Conservation (phyloP, 1,140 invertebrate genomes). For the Phocides pigmalion region DNA sequence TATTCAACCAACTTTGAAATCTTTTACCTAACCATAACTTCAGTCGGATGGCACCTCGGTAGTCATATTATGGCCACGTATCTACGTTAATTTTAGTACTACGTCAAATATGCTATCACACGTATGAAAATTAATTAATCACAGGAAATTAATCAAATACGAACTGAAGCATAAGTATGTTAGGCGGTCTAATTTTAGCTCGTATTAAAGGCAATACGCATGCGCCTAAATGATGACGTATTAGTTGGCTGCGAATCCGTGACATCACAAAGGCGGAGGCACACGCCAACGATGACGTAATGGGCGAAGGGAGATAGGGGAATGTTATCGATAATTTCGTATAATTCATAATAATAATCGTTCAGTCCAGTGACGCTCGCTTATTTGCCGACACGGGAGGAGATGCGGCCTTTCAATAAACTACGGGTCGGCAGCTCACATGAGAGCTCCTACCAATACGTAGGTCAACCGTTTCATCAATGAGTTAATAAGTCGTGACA, state of each 20-base stretch:
- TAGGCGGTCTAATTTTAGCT: slow-evolving; percentile 21
- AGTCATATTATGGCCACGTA: background rate
- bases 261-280: slow-evolving; percentile 54
- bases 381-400: slow-evolving; percentile 56
- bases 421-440: slow-evolving; percentile 72
- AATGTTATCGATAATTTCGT: slow-evolving; percentile 55
- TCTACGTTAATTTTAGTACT: background rate
- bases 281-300: slow-evolving; percentile 63
- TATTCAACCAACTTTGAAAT: background rate
- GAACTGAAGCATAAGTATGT: slow-evolving; percentile 15
- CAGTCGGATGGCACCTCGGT: background rate
- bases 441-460: slow-evolving; percentile 52
- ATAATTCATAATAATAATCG: slow-evolving; percentile 59
- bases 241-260: slow-evolving; percentile 54
- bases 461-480: slow-evolving; percentile 62
- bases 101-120: slow-evolving; percentile 5
- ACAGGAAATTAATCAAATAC: slow-evolving; percentile 10
- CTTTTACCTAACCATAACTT: background rate
- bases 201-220: slow-evolving; percentile 47
- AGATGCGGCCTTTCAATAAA: slow-evolving; percentile 66
- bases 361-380: slow-evolving; percentile 65
- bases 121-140: slow-evolving; percentile 16
- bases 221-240: slow-evolving; percentile 63
- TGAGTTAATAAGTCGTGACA: slow-evolving; percentile 63
- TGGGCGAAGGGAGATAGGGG: slow-evolving; percentile 41